Conservation (phyloP, 2,113 vertebrate genomes). For the Cheirogaleus medius region DNA sequence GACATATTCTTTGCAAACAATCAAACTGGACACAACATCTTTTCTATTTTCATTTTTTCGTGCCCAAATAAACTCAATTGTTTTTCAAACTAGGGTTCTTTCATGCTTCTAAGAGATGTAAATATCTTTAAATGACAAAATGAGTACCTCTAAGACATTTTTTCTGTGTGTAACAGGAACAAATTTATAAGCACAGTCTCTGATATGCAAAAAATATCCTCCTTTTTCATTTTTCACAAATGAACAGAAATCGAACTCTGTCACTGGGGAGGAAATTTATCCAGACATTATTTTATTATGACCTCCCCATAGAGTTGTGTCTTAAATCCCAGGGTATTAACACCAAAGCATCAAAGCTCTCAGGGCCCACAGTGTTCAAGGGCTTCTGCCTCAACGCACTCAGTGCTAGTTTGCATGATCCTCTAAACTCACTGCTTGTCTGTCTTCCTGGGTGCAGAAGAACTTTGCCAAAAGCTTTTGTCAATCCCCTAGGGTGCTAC, state of each 20-base stretch:
- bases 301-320: not conserved
- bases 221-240: not conserved
- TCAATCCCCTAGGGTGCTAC: not conserved
- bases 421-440: not conserved
- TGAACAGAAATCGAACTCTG: not conserved
- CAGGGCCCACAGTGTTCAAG: not conserved
- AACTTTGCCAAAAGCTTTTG: not conserved
- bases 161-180: not conserved
- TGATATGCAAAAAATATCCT: not conserved
- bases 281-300: not conserved
- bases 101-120: not conserved
- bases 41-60: not conserved
- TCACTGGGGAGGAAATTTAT: not conserved
- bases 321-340: not conserved
- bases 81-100: not conserved
- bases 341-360: not conserved
- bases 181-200: not conserved
- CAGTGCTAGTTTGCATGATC: not conserved
- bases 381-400: not conserved
- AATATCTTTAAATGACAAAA: not conserved
- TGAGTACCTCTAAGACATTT: not conserved
- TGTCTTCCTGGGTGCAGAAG: not conserved
- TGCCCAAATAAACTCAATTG: not conserved
- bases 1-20: not conserved
- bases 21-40: not conserved